A percentile compares a stretch with the other conserved stretches of the same genome.
Conservation (phyloP, 2,797 vertebrate genomes). For the Loris lydekkerianus region DNA sequence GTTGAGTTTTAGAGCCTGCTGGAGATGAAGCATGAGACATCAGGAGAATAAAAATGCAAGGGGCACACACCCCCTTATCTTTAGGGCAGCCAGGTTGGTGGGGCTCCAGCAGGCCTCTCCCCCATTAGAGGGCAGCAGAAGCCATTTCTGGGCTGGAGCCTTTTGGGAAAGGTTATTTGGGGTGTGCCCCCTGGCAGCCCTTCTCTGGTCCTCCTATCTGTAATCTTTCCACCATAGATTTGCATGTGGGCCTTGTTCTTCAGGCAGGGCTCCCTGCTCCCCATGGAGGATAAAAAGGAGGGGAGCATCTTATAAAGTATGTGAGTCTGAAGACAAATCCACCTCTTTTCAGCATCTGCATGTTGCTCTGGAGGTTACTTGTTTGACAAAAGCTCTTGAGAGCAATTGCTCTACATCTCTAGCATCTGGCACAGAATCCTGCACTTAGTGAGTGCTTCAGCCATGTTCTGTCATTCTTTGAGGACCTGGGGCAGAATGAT, state of each 20-base stretch:
- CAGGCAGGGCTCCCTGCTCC: neutral
- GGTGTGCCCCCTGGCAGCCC: neutral
- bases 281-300: neutral
- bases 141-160: neutral
- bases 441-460: neutral
- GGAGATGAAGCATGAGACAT: neutral
- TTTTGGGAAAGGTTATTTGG: neutral
- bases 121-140: conserved; percentile 82
- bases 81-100: no score
- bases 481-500: neutral
- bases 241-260: neutral
- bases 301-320: neutral
- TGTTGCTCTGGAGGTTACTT: neutral
- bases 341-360: neutral
- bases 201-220: neutral
- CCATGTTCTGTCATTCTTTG: neutral
- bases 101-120: neutral
- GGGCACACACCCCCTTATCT: neutral
- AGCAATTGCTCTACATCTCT: neutral
- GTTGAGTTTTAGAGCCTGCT: neutral
- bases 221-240: neutral
- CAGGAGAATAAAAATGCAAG: neutral
- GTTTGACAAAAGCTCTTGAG: neutral
- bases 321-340: neutral
- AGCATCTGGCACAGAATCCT: neutral